These are phyloP conservation scores for Eulemur rubriventer DNA, from an alignment of 2,797 vertebrate species.

Conservation along the genomic window DNA sequence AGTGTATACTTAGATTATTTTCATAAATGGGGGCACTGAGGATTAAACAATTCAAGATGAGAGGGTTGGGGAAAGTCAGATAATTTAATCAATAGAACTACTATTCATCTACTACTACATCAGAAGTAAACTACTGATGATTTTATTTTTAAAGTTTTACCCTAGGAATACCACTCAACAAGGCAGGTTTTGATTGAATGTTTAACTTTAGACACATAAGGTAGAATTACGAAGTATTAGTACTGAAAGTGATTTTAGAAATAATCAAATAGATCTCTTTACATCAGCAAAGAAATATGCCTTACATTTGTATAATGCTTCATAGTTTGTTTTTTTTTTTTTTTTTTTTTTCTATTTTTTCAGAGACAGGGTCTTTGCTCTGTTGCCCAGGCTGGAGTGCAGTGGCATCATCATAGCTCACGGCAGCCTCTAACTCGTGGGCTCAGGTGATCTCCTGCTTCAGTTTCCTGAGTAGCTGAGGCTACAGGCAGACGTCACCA, in stretches of 20 bases:
- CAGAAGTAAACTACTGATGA: not conserved
- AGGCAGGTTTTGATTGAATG: slow-evolving; percentile 5
- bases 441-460: not conserved
- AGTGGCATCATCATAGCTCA: not conserved
- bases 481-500: not conserved
- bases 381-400: not conserved
- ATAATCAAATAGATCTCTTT: not conserved
- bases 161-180: not conserved
- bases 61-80: not conserved
- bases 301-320: too few relatives aligned
- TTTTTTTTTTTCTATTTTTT: not conserved
- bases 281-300: not conserved
- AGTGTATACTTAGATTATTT: slow-evolving; percentile 26
- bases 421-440: not conserved
- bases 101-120: too few relatives aligned
- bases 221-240: not conserved
- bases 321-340: not conserved
- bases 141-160: not conserved
- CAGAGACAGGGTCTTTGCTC: not conserved
- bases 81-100: not conserved
- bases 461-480: not conserved
- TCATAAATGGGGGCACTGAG: not conserved
- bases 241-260: slow-evolving; percentile 28
- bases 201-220: not conserved
- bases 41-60: not conserved